These are phyloP conservation scores for Hormaphis cornu DNA, from an alignment of 1,140 invertebrate species.

Conservation along the genomic window DNA sequence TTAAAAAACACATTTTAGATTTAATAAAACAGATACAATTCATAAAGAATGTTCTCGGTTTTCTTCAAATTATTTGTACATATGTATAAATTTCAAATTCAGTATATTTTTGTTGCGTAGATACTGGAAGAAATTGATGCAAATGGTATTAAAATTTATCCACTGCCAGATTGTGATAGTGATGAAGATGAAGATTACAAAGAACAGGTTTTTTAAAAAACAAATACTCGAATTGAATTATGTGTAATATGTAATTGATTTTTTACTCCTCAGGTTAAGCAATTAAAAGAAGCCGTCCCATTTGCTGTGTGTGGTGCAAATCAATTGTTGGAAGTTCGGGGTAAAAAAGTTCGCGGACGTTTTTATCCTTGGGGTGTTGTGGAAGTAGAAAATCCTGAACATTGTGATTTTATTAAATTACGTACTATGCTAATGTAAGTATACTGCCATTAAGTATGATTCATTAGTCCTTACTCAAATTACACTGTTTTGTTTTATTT, in stretches of 20 bases:
- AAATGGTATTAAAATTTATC: slow-evolving; percentile 85
- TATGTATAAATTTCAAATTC: background rate
- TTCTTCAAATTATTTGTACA: background rate
- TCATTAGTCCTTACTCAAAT: background rate
- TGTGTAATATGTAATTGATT: background rate
- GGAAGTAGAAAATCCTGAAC: slow-evolving; percentile 98
- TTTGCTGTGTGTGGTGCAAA: slow-evolving; percentile 99
- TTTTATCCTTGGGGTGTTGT: slow-evolving; percentile 98
- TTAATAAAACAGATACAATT: too few species aligned
- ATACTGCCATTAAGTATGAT: slow-evolving; percentile 34
- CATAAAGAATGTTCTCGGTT: too few species aligned
- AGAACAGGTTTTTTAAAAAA: slow-evolving; percentile 55
- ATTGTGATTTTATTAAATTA: slow-evolving; percentile 97
- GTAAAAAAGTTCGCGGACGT: slow-evolving; percentile 78
- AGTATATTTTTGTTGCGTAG: slow-evolving; percentile 39
- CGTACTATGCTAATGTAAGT: slow-evolving; percentile 93
- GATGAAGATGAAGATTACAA: slow-evolving; percentile 92
- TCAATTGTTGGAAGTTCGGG: slow-evolving; percentile 78
- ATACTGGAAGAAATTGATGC: slow-evolving; percentile 73
- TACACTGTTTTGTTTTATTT: background rate
- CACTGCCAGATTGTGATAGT: slow-evolving; percentile 89
- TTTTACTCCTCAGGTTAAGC: slow-evolving; percentile 54
- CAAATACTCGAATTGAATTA: background rate
- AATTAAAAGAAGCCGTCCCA: slow-evolving; percentile 85
- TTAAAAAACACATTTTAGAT: too few species aligned